phyloP scores from a whole-genome alignment of 2,888 invertebrate species.

The Ectropis crepuscularia region DNA sequence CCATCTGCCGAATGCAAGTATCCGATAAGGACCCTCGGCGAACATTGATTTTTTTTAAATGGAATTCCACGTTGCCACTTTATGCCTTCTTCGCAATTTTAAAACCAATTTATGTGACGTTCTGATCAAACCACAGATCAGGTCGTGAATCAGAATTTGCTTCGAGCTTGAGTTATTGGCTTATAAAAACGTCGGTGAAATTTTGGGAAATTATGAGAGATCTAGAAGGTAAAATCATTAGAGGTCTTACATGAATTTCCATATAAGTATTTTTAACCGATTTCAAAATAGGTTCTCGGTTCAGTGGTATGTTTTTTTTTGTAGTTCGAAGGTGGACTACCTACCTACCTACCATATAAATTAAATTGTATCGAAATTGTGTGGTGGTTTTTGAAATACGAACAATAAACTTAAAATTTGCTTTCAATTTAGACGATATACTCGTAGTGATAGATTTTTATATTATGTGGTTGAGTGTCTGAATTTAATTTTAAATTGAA shows the following conservation, averaged over 20 bases:
- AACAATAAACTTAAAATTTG: too few species aligned
- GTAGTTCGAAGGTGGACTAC: too few species aligned
- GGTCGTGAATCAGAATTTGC: slow-evolving; percentile 14
- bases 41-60: slow-evolving; percentile 66
- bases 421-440: too few species aligned
- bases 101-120: slow-evolving; percentile 33
- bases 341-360: too few species aligned
- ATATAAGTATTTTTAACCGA: too few species aligned
- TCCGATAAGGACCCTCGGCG: slow-evolving; percentile 62
- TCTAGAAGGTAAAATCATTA: not conserved
- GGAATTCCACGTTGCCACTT: slow-evolving; percentile 26
- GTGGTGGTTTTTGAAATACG: too few species aligned
- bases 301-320: too few species aligned
- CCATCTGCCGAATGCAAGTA: slow-evolving; percentile 67
- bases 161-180: slow-evolving; percentile 4
- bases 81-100: slow-evolving; percentile 38
- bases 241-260: not conserved
- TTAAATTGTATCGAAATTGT: too few species aligned
- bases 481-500: too few species aligned
- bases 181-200: not conserved
- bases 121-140: slow-evolving; percentile 8
- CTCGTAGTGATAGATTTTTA: too few species aligned
- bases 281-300: too few species aligned
- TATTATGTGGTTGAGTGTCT: too few species aligned
- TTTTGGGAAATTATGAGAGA: not conserved